Conservation (phyloP, 2,888 invertebrate species). For the Aricia artaxerxes region DNA sequence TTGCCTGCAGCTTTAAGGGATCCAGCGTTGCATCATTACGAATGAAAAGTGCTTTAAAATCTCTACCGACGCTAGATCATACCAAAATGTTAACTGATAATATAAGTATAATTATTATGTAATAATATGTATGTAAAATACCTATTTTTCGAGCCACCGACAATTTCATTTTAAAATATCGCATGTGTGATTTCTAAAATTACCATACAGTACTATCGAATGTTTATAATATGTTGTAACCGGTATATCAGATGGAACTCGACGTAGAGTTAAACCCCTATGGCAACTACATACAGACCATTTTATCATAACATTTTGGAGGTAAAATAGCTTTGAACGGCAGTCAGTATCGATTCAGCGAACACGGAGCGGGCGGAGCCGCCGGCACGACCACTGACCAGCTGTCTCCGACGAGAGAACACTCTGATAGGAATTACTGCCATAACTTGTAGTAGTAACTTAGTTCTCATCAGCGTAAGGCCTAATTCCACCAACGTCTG, state of each 20-base stretch:
- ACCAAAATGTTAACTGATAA: no score
- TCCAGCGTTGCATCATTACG: neutral
- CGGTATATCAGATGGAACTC: no score
- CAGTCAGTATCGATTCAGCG: neutral
- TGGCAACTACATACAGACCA: neutral
- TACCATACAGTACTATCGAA: neutral
- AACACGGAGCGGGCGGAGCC: no score
- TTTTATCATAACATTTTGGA: neutral
- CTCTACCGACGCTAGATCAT: neutral
- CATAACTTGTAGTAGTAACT: no score
- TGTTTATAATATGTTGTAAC: neutral
- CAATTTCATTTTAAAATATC: neutral
- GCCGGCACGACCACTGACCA: neutral
- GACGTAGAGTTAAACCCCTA: neutral
- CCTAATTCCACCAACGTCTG: no score
- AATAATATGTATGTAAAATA: no score
- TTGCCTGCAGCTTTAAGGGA: no score
- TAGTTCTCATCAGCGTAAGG: no score
- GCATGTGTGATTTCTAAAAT: neutral
- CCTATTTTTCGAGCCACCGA: no score
- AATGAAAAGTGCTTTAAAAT: neutral
- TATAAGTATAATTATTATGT: no score
- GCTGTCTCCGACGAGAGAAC: neutral
- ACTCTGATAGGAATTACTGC: neutral
- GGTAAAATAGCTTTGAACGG: neutral